Evolutionary conservation across 2,888 invertebrate genomes (phyloP).

Genomic region (Ophion ventricosus): DNA sequence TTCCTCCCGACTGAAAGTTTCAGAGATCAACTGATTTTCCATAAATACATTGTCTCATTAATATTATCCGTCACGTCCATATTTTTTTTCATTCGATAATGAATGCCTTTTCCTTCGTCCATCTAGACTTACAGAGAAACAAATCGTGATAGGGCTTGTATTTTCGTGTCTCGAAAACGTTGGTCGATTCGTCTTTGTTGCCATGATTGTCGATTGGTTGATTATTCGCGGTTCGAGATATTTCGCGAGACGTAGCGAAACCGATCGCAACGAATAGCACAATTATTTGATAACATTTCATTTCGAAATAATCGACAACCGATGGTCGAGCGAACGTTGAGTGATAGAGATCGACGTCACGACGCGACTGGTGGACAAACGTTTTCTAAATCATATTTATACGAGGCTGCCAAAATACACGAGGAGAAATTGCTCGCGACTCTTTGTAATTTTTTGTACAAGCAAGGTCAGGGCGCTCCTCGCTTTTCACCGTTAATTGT

Average conservation of each 20-base stretch:
- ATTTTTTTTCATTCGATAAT: neutral
- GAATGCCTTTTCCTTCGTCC: neutral
- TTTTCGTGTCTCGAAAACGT: slow-evolving; percentile 60
- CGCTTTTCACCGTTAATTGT: slow-evolving; percentile 68
- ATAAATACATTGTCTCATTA: neutral
- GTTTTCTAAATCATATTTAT: slow-evolving; percentile 50
- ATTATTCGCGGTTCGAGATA: slow-evolving; percentile 13
- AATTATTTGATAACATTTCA: slow-evolving; percentile 43
- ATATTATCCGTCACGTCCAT: neutral
- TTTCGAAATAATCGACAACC: slow-evolving; percentile 1
- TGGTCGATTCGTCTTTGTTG: slow-evolving; percentile 22
- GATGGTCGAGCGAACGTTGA: neutral
- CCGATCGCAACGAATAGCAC: slow-evolving; percentile 30
- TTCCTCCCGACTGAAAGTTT: slow-evolving; percentile 72
- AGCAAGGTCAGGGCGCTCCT: slow-evolving; percentile 72
- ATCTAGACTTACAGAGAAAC: slow-evolving; percentile 65
- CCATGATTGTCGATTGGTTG: slow-evolving; percentile 24
- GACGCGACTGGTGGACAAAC: slow-evolving; percentile 28
- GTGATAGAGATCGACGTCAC: neutral
- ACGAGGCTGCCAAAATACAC: slow-evolving; percentile 13
- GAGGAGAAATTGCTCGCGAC: neutral
- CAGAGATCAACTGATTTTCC: slow-evolving; percentile 38
- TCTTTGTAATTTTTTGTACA: slow-evolving; percentile 67
- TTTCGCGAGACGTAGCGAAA: slow-evolving; percentile 47
- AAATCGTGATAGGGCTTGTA: slow-evolving; percentile 64